These are phyloP conservation scores for Jordanella pulchra DNA, from an alignment of 2,797 vertebrate species.

Conservation along the genomic window DNA sequence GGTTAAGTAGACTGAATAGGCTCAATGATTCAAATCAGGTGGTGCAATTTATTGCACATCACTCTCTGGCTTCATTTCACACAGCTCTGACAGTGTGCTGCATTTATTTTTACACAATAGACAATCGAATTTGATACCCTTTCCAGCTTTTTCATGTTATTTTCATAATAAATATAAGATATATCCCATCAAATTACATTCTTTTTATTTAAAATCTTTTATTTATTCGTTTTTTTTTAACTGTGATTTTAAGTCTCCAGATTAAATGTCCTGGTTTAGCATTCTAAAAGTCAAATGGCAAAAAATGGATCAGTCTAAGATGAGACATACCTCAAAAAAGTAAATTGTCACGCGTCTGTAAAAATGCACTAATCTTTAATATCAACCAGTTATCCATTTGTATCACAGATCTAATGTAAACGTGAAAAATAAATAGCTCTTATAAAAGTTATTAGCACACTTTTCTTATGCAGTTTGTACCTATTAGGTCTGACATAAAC, in stretches of 20 bases:
- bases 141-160: not conserved
- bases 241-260: not conserved
- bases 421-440: too few relatives aligned
- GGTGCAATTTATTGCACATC: conserved; percentile 67
- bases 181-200: not conserved
- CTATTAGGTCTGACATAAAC: not conserved
- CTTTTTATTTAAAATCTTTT: not conserved
- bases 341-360: not conserved
- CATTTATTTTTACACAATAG: conserved; percentile 26
- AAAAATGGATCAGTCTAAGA: not conserved
- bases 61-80: conserved; percentile 55
- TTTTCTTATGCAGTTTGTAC: not conserved
- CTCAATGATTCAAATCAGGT: conserved; percentile 76
- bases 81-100: conserved; percentile 28
- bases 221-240: not conserved
- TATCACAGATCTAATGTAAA: not conserved
- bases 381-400: not conserved
- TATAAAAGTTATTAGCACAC: not conserved
- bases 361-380: not conserved
- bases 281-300: not conserved
- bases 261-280: not conserved
- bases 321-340: not conserved
- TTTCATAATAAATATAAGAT: not conserved
- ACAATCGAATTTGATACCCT: not conserved
- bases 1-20: conserved; percentile 77